A percentile compares a stretch with the other conserved stretches of the same genome.
These are phyloP conservation scores for Lutjanus campechanus DNA, from an alignment of 2,797 vertebrate genomes.

Conservation along the genomic window DNA sequence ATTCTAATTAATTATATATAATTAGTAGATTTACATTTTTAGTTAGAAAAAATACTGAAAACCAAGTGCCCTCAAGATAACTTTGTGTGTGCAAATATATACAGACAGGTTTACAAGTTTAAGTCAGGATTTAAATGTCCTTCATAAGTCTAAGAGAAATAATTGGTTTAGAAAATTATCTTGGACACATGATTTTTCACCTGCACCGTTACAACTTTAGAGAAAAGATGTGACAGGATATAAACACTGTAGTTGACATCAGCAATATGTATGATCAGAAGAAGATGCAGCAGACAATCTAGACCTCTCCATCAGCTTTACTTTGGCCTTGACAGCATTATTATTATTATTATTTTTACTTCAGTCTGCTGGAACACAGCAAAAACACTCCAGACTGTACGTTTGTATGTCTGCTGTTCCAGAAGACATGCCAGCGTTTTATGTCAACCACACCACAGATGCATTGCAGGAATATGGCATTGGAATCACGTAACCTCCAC, in stretches of 20 bases:
- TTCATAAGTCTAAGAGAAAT: not conserved
- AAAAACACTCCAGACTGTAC: constrained; percentile 5
- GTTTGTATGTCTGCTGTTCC: constrained; percentile 27
- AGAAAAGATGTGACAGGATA: not conserved
- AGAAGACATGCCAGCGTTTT: constrained; percentile 25
- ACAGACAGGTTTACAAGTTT: not conserved
- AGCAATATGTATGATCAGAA: not conserved
- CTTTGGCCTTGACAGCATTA: not conserved
- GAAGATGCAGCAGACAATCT: not conserved
- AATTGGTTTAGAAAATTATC: not conserved
- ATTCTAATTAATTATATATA: too few species aligned
- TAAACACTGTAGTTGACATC: not conserved
- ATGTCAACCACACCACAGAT: constrained; percentile 21
- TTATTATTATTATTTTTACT: constrained; percentile 4
- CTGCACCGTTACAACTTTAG: not conserved
- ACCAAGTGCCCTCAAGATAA: too few species aligned
- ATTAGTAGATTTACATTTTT: too few species aligned
- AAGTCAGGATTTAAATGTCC: not conserved
- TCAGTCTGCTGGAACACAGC: not conserved
- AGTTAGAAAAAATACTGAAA: too few species aligned
- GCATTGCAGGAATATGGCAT: constrained; percentile 22
- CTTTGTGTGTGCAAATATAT: not conserved
- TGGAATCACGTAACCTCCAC: constrained; percentile 53
- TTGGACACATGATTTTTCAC: not conserved
- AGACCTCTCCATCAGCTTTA: constrained; percentile 14